Conservation (phyloP, 2,888 invertebrate genomes). For the Diadegma fenestrale region DNA sequence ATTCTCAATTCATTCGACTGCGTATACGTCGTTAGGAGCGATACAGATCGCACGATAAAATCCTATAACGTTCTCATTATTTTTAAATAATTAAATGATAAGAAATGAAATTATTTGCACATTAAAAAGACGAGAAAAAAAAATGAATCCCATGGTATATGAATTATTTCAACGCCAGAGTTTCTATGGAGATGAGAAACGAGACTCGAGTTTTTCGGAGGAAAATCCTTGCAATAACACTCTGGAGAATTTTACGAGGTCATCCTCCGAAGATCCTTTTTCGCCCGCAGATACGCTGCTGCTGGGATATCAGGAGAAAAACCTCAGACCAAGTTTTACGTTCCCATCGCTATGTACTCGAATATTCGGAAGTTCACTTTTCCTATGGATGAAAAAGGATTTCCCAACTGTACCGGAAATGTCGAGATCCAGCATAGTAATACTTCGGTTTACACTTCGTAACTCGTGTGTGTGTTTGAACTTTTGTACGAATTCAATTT, state of each 20-base stretch:
- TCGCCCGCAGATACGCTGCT: conserved; percentile 25
- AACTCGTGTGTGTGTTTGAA: conserved; percentile 8
- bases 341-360: conserved; percentile 26
- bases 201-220: conserved; percentile 13
- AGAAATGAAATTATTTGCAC: neutral
- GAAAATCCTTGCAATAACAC: conserved; percentile 34
- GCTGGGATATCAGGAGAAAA: conserved; percentile 41
- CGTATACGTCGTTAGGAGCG: neutral
- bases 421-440: conserved; percentile 31
- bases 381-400: conserved; percentile 41
- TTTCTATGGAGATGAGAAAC: neutral
- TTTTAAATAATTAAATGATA: neutral
- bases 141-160: neutral
- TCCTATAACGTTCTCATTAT: neutral
- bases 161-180: neutral
- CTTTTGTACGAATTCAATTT: neutral
- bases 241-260: conserved; percentile 32
- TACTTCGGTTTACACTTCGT: neutral
- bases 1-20: neutral
- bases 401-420: conserved; percentile 39
- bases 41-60: neutral
- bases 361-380: conserved; percentile 42
- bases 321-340: conserved; percentile 43
- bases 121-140: neutral
- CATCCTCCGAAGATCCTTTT: conserved; percentile 27